Evolutionary conservation across 2,888 invertebrate species (phyloP), one percentile per base, ranked within the genome.

Genomic region (Acanthosepion pharaonis): DNA sequence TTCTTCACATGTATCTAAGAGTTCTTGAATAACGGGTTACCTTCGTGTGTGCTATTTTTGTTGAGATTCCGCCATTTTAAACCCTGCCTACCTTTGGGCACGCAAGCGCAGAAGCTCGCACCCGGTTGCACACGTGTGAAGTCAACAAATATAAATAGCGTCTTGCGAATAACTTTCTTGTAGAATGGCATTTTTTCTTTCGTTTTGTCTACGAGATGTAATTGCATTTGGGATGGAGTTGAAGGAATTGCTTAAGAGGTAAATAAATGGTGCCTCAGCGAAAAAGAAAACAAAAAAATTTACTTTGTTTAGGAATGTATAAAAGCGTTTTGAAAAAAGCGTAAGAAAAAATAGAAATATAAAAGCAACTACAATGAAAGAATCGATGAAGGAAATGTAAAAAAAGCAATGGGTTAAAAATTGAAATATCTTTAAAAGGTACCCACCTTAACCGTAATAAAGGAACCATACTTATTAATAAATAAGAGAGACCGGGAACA

Each of bases 191-290:
- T 78, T 18, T 78, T 78, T 78, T 78, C n/a, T 78, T n/a, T 33
- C n/a, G n/a, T 78, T 78, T 78, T 78, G 78, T 78, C 78, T 78
- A 33, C 78, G 78, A 78, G 78, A 78, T 78, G n/a, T 78, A 78
- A 78, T 78, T 78, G n/a, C 15, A 78, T 78, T 78, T 78, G 11
- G 78, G 33, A 11, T 78, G 9, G 11, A n/a, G n/a, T 8, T 15
- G 28, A n/a, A n/a, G 28, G 28, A 23, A n/a, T 78, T 78, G 28
- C 78, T 78, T 15, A 59, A 64, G 25, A 64, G 64, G 25, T 0
- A 64, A 64, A 64, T 23, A 42, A 42, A 42, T 33, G 18, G 78
- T 78, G 78, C n/a, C 78, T n/a, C 11, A 78, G 78, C 78, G 20
- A 78, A 33, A 78, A 9, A 11, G 33, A 78, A 78, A 78, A 78